Percentiles rank a stretch among this genome's conserved stretches.
phyloP scores from a whole-genome alignment of 1,140 invertebrate genomes.

The Danaus melanippus region DNA sequence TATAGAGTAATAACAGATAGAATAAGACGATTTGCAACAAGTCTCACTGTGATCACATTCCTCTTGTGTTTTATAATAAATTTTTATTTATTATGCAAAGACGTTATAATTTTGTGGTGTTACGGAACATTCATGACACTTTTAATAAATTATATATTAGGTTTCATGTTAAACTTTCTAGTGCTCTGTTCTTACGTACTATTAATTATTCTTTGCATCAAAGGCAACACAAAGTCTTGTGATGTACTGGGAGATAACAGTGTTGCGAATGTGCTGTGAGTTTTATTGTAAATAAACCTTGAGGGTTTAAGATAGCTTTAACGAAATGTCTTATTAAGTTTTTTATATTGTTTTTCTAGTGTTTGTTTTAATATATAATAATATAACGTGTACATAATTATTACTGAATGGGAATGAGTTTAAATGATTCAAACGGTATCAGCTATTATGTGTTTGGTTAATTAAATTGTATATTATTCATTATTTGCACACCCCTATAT shows the following conservation, averaged over 20 bases:
- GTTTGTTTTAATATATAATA: no score
- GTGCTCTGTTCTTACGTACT: slow-evolving; percentile 42
- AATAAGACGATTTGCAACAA: slow-evolving; percentile 48
- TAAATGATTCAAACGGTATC: no score
- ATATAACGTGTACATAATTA: no score
- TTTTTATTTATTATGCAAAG: slow-evolving; percentile 50
- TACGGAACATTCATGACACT: slow-evolving; percentile 32
- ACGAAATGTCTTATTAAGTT: no score
- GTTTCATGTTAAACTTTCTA: slow-evolving; percentile 44
- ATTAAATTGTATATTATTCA: no score
- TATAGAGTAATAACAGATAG: slow-evolving; percentile 46
- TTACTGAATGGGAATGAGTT: no score
- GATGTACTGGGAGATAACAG: slow-evolving; percentile 12
- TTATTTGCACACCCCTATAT: no score
- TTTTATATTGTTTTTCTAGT: no score
- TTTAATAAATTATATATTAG: slow-evolving; percentile 42
- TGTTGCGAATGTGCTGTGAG: slow-evolving; percentile 8
- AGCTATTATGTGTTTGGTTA: no score
- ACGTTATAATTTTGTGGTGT: slow-evolving; percentile 52
- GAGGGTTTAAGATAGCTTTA: no score
- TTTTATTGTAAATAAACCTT: background rate
- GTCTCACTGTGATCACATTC: slow-evolving; percentile 49
- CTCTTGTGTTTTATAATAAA: slow-evolving; percentile 53
- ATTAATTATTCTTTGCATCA: slow-evolving; percentile 26
- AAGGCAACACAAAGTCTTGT: slow-evolving; percentile 15